Conservation (phyloP, 2,888 invertebrate genomes). For the Petrolisthes manimaculis region DNA sequence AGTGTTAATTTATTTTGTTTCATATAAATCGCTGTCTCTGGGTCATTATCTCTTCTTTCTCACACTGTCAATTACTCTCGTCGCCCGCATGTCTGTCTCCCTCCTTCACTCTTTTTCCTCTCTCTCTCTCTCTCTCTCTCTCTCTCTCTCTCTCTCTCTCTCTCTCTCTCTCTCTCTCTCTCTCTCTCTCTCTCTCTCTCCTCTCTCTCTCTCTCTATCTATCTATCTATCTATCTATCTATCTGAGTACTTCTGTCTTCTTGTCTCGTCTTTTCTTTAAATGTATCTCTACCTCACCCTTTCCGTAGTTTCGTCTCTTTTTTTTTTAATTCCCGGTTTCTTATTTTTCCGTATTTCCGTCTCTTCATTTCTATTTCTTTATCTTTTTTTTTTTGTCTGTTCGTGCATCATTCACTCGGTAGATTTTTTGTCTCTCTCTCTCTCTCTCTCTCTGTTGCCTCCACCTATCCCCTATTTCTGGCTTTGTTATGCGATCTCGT, state of each 20-base stretch:
- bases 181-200: neutral
- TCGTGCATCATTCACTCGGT: too few relatives aligned
- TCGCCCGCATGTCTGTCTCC: neutral
- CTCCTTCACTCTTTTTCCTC: neutral
- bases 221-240: slow-evolving; percentile 10
- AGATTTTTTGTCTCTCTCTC: too few relatives aligned
- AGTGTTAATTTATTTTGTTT: too few relatives aligned
- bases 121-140: neutral
- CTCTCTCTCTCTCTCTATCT: slow-evolving; percentile 16
- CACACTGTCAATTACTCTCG: neutral
- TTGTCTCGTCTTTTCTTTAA: neutral
- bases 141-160: slow-evolving; percentile 12
- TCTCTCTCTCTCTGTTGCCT: too few relatives aligned
- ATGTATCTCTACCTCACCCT: neutral
- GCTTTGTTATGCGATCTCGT: too few relatives aligned
- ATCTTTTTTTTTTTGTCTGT: too few relatives aligned
- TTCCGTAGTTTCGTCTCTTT: too few relatives aligned
- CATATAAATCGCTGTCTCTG: too few relatives aligned
- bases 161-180: neutral
- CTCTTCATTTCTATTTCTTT: too few relatives aligned
- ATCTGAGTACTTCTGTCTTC: neutral
- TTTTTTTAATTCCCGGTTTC: too few relatives aligned
- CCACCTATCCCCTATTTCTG: too few relatives aligned
- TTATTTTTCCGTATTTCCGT: too few relatives aligned
- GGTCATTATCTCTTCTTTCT: neutral